Evolutionary conservation across 2,113 vertebrate species (phyloP), one percentile per base, ranked within the genome.

Genomic region (Tichodroma muraria): DNA sequence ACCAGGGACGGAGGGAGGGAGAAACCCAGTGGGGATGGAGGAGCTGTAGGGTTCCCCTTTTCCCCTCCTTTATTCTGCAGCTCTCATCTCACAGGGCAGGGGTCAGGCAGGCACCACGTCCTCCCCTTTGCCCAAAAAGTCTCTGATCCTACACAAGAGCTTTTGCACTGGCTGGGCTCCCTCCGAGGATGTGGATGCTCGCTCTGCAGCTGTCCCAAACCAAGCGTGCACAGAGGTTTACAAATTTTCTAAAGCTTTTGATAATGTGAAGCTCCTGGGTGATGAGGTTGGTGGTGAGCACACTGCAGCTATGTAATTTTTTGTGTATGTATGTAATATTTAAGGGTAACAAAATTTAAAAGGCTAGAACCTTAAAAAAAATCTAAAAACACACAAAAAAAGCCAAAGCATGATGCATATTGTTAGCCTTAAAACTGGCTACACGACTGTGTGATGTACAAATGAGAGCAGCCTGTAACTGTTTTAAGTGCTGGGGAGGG

Each of bases 331-430:
- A 98, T 98, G 98, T 98, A 98, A 98, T 98, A 98, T 98, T 98
- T 98, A 98, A 98, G 95, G 95, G 96, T 97, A 96, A 96, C 96
- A 85, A 94, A 93, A 97, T 92, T 80, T 89, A 94, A 95, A 93
- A 93, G 93, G 85, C 89, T 91, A 87, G 97, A 97, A 96, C 94
- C 90, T 96, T 94, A 80, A 95, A 94, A 94, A 95, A 73, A 45
- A 45, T 20, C 83, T 45, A 90, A 96, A 97, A 88, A 93, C 64
- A 92, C 68, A 94, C 52, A 95, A 94, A 96, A 95, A 94, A 98
- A 99, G 98, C 99, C 98, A 99, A 99, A 99, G 99, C 99, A 99
- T 99, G 99, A 98, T 98, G 98, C 97, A 97, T 98, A 98, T 98
- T 98, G 97, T 98, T 98, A 98, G 98, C 98, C 98, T 98, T 97